These are phyloP conservation scores for Diaphora mendica DNA, from an alignment of 2,888 invertebrate genomes.

Conservation along the genomic window DNA sequence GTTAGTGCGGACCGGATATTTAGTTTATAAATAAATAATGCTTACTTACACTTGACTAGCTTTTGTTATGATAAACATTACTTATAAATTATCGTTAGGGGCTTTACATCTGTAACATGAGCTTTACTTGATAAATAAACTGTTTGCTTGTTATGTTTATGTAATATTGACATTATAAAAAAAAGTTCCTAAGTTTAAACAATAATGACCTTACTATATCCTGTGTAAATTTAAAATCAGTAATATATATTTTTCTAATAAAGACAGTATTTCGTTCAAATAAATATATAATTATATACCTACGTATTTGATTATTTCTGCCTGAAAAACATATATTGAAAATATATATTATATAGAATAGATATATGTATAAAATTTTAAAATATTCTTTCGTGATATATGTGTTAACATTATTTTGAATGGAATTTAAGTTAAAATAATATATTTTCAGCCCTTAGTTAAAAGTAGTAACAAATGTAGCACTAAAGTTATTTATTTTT, in stretches of 20 bases:
- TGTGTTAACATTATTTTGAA: background rate
- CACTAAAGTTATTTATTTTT: background rate
- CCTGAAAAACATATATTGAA: background rate
- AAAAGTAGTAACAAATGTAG: background rate
- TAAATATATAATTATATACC: background rate
- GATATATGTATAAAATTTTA: background rate
- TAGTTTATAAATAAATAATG: slow-evolving; percentile 70
- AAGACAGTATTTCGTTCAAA: background rate
- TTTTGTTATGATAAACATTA: slow-evolving; percentile 56
- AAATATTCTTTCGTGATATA: background rate
- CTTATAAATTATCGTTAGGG: slow-evolving; percentile 47
- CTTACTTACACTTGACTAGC: slow-evolving; percentile 48
- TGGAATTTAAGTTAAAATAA: background rate
- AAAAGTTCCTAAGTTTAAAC: background rate
- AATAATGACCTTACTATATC: background rate
- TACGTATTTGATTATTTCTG: background rate
- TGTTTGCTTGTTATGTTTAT: background rate
- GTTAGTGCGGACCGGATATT: slow-evolving; percentile 65
- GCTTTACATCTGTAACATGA: slow-evolving; percentile 41
- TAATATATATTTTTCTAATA: background rate
- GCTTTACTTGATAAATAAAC: slow-evolving; percentile 28
- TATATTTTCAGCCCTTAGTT: background rate
- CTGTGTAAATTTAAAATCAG: background rate
- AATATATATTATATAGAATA: background rate
- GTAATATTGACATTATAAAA: background rate